Evolutionary conservation across 2,113 vertebrate species (phyloP), one percentile per base, ranked within the genome.

Genomic region (Talpa occidentalis): DNA sequence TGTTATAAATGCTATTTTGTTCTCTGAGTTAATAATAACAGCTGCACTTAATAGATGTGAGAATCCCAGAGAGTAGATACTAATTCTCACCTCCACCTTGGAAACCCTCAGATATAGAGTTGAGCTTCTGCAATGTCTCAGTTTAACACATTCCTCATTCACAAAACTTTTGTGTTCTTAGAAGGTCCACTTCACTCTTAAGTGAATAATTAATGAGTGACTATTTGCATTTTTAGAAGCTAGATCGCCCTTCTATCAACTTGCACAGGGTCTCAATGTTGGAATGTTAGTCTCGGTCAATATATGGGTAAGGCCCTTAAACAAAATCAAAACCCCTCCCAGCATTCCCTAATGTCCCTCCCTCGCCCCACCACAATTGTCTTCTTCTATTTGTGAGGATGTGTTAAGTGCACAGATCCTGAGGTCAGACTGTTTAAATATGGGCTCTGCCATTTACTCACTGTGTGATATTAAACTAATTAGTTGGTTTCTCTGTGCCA

Each of bases 181-280:
- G 30, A 35, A 70, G 16, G 47, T 35, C 32, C 14, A 76, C 10
- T 74, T n/a, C 3, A 40, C 24, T 72, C 12, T 64, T 42, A 37
- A 3, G 9, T 83, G 28, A 93, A 19, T 74, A 88, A 59, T 79
- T 64, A 35, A 21, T 37, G 62, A 73, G 15, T 26, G 11, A 64
- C 54, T 40, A 17, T 72, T 72, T 74, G 22, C n/a, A 64, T 52
- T 90, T 90, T 80, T 40, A 92, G 32, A 67, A 80, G 37, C 40
- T 42, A 70, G 2, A 77, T 37, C 40, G 47, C 14, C 59, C 8
- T 81, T n/a, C 35, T 42, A 9, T 14, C 78, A 90, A 77, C 32
- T 35, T 87, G 47, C 70, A 4, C 26, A 88, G 74, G 28, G 9
- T 28, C n/a, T 21, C 42, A 72, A 14, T 42, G 12, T 47, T 67